Evolutionary conservation across 2,113 vertebrate genomes (phyloP).

Genomic region (Festucalex cinctus): DNA sequence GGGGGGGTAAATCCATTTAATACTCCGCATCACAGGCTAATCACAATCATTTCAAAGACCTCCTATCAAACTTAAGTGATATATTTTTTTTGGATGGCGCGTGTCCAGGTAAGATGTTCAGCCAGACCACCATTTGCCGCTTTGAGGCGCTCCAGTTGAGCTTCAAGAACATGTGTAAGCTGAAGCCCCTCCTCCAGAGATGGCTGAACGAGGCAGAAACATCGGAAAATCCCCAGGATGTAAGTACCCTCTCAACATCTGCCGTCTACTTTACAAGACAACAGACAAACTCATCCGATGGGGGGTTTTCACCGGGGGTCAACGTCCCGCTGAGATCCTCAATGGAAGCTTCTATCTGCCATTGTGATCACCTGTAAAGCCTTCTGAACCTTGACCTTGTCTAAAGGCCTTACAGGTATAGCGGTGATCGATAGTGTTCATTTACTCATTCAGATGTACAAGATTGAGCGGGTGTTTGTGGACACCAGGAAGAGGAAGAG

Average conservation of each 20-base stretch:
- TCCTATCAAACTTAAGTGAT: too few relatives aligned
- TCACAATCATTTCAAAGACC: too few relatives aligned
- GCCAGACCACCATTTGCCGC: slow-evolving; percentile 81
- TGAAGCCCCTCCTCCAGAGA: slow-evolving; percentile 77
- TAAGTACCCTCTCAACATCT: slow-evolving; percentile 55
- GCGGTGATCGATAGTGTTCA: not conserved
- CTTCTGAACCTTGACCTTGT: not conserved
- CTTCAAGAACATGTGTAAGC: slow-evolving; percentile 83
- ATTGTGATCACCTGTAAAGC: not conserved
- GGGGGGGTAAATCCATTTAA: too few relatives aligned
- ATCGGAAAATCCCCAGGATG: slow-evolving; percentile 73
- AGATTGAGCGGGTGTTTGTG: slow-evolving; percentile 79
- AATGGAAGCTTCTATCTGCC: not conserved
- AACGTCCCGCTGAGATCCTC: slow-evolving; percentile 26
- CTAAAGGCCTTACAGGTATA: not conserved
- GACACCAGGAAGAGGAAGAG: slow-evolving; percentile 82
- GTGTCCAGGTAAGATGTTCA: slow-evolving; percentile 77
- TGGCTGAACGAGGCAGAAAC: slow-evolving; percentile 79
- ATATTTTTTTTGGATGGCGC: not conserved
- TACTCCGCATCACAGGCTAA: too few relatives aligned
- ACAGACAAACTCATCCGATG: slow-evolving; percentile 14
- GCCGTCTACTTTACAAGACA: slow-evolving; percentile 42
- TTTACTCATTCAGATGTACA: slow-evolving; percentile 76
- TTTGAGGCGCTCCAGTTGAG: slow-evolving; percentile 81
- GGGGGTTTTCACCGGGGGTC: slow-evolving; percentile 7